A percentile compares a stretch with the other conserved stretches of the same genome.
Conservation (phyloP, 2,888 invertebrate genomes). For the Hypena proboscidalis region DNA sequence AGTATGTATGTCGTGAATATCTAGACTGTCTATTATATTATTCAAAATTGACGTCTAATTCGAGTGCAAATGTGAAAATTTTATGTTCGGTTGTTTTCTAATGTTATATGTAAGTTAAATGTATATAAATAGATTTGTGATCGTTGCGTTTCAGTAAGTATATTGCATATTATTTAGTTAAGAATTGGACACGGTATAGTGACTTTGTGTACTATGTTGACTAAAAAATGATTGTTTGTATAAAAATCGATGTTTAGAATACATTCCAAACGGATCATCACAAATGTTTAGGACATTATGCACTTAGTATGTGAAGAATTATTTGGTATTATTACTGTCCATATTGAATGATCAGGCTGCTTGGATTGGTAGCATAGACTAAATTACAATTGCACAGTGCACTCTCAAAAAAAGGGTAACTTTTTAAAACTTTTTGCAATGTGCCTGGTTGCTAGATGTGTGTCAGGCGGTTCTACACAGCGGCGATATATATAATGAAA, state of each 20-base stretch:
- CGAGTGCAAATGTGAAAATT: conserved; percentile 21
- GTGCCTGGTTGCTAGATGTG: no score
- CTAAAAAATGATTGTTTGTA: no score
- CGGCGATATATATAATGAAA: no score
- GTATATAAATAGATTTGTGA: conserved; percentile 42
- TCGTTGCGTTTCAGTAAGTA: conserved; percentile 37
- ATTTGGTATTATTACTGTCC: no score
- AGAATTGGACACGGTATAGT: conserved; percentile 25
- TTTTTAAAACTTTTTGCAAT: no score
- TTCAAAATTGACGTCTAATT: conserved; percentile 28
- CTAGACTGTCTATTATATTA: conserved; percentile 33
- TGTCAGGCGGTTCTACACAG: no score
- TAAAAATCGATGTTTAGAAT: conserved; percentile 36
- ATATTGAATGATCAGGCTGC: no score
- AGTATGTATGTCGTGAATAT: conserved; percentile 20
- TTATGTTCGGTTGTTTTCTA: conserved; percentile 31
- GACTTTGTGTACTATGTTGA: conserved; percentile 19
- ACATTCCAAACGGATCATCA: conserved; percentile 44
- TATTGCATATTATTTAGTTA: conserved; percentile 32
- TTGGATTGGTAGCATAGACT: conserved; percentile 24
- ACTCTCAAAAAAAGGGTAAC: conserved; percentile 21
- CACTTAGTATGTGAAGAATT: conserved; percentile 15
- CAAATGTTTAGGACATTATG: conserved; percentile 21
- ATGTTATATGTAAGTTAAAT: conserved; percentile 37
- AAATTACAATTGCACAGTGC: conserved; percentile 22